These are phyloP conservation scores for Pemphredon lugubris DNA, from an alignment of 2,888 invertebrate genomes.

Conservation along the genomic window DNA sequence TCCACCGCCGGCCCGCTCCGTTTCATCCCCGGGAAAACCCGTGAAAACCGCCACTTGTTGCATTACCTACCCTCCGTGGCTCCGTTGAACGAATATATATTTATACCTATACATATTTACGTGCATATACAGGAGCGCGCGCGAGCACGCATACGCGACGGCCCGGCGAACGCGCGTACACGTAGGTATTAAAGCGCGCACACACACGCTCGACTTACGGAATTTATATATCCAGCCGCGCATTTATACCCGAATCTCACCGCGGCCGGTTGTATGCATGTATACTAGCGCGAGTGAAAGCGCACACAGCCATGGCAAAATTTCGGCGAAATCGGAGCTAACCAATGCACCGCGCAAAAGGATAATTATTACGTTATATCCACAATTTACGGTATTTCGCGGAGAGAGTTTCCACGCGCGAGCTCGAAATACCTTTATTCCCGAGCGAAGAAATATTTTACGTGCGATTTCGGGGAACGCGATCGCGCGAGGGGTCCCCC, in stretches of 20 bases:
- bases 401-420: too few species aligned
- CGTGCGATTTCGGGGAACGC: too few species aligned
- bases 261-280: too few species aligned
- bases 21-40: conserved; percentile 80
- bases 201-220: conserved; percentile 16
- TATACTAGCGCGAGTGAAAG: too few species aligned
- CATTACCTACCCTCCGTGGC: conserved; percentile 69
- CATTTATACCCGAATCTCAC: conserved; percentile 30
- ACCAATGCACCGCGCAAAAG: too few species aligned
- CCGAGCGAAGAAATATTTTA: too few species aligned
- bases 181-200: background rate
- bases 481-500: too few species aligned
- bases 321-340: too few species aligned
- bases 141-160: conserved; percentile 5
- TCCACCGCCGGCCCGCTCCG: conserved; percentile 68
- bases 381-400: too few species aligned
- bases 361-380: too few species aligned
- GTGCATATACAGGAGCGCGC: conserved; percentile 13
- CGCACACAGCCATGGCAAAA: too few species aligned
- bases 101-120: conserved; percentile 45
- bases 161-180: conserved; percentile 10
- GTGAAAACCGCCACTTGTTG: conserved; percentile 81
- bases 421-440: too few species aligned
- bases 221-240: conserved; percentile 45
- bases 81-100: conserved; percentile 56